phyloP scores from a whole-genome alignment of 2,113 vertebrate species.

The Leucosticte australis region DNA sequence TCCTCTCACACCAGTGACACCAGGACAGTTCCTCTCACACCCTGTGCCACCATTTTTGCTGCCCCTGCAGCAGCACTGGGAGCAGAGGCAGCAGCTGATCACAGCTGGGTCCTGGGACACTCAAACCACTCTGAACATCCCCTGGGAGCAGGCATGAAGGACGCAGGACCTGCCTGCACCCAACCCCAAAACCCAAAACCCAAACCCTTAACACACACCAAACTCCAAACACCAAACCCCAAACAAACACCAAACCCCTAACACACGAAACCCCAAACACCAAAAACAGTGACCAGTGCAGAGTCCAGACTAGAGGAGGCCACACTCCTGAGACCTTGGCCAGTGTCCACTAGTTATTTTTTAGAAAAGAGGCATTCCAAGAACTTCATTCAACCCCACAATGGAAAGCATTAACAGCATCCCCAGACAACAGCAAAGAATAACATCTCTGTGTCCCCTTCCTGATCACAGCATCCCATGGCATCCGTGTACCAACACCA shows the following conservation, averaged over 20 bases:
- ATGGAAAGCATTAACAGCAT: neutral
- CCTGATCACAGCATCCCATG: neutral
- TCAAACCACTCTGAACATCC: neutral
- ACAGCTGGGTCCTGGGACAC: neutral
- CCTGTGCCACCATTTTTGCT: neutral
- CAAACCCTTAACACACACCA: neutral
- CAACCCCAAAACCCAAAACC: neutral
- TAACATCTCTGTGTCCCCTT: neutral
- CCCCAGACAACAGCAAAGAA: neutral
- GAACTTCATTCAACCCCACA: neutral
- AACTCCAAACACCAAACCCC: neutral
- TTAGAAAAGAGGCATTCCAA: neutral
- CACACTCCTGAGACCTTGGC: neutral
- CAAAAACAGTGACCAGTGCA: neutral
- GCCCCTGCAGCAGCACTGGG: neutral
- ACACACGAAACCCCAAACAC: neutral
- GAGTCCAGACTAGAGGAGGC: neutral
- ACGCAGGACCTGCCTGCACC: neutral
- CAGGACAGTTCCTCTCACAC: neutral
- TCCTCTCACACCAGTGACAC: neutral
- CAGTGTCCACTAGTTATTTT: neutral
- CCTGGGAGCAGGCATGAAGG: neutral
- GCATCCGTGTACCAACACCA: accelerated
- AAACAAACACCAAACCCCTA: neutral
- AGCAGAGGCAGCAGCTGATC: neutral